phyloP scores from a whole-genome alignment of 1,140 invertebrate species.

The Cydia fagiglandana region DNA sequence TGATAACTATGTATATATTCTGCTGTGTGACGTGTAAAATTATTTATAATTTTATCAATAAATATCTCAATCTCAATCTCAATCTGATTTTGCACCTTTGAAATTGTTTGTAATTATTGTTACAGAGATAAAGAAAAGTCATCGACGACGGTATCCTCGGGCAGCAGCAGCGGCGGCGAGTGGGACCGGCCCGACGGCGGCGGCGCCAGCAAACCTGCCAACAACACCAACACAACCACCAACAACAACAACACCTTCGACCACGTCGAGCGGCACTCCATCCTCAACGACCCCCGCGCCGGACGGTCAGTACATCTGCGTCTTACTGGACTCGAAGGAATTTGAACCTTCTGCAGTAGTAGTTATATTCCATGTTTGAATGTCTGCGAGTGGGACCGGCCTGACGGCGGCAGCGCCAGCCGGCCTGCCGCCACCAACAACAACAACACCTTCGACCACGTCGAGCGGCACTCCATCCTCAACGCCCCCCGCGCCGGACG shows the following conservation, averaged over 20 bases:
- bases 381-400: slow-evolving; percentile 64
- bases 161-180: slow-evolving; percentile 61
- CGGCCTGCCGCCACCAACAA: slow-evolving; percentile 35
- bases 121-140: slow-evolving; percentile 56
- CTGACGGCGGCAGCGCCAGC: slow-evolving; percentile 53
- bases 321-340: no score
- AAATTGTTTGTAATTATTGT: neutral
- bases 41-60: no score
- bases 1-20: no score
- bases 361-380: no score
- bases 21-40: no score
- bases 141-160: slow-evolving; percentile 48
- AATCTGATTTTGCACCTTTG: neutral
- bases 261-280: slow-evolving; percentile 81
- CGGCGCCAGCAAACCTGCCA: slow-evolving; percentile 33
- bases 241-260: slow-evolving; percentile 79
- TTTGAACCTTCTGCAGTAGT: no score
- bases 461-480: slow-evolving; percentile 81
- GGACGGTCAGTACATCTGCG: slow-evolving; percentile 66
- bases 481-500: slow-evolving; percentile 82
- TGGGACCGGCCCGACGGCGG: slow-evolving; percentile 66
- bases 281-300: slow-evolving; percentile 82
- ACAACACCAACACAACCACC: slow-evolving; percentile 25
- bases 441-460: slow-evolving; percentile 80
- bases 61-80: no score